Percentiles rank a stretch among this genome's conserved stretches.
phyloP scores from a whole-genome alignment of 2,113 vertebrate species.

The Himantopus leucocephalus region DNA sequence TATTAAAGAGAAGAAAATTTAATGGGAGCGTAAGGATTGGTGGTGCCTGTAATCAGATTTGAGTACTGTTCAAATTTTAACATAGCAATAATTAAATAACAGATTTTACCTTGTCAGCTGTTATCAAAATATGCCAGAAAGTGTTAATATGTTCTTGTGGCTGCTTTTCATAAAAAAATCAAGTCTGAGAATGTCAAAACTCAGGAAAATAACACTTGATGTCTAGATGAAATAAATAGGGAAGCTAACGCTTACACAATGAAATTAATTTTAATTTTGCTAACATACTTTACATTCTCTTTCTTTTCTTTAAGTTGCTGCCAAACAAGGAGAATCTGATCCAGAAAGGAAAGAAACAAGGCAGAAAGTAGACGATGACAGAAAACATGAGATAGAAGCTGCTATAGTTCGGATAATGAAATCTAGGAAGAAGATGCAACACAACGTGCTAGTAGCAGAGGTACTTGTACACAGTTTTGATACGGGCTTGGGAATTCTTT shows the following conservation, averaged over 20 bases:
- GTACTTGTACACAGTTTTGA: constrained; percentile 50
- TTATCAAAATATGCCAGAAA: constrained; percentile 37
- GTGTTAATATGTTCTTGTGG: constrained; percentile 25
- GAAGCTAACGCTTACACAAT: not conserved
- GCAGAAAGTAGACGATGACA: constrained; percentile 98
- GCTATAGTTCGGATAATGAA: constrained; percentile 99
- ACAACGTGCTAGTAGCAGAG: constrained; percentile 97
- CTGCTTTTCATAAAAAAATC: not conserved
- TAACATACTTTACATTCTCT: constrained; percentile 8
- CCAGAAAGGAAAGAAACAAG: constrained; percentile 97
- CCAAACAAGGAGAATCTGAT: constrained; percentile 97
- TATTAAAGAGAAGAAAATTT: not conserved
- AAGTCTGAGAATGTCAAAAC: constrained; percentile 25
- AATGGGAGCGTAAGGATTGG: not conserved
- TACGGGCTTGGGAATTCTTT: not conserved
- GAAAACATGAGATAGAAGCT: constrained; percentile 97
- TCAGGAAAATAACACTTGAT: constrained; percentile 14
- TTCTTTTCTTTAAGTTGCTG: constrained; percentile 84
- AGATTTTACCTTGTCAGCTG: constrained; percentile 59
- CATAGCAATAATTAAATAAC: not conserved
- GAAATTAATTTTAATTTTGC: not conserved
- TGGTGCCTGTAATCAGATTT: not conserved
- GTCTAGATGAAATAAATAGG: constrained; percentile 22
- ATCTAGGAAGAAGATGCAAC: constrained; percentile 98
- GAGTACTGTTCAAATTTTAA: not conserved